Evolutionary conservation across 2,113 vertebrate genomes (phyloP).

Genomic region (Nyctereutes procyonoides): DNA sequence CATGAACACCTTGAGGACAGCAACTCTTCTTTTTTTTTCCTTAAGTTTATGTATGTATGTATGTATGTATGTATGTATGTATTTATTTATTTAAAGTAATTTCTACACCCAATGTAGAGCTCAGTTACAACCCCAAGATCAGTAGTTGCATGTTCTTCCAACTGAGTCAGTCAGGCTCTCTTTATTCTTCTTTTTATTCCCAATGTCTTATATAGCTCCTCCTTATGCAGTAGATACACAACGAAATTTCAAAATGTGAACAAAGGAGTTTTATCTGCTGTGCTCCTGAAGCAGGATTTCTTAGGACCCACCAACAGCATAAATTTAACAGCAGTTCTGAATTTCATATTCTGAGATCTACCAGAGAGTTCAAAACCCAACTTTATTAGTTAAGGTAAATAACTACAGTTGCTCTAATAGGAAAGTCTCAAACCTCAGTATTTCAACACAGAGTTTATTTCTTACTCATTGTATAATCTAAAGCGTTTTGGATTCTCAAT

Average conservation of each 20-base stretch:
- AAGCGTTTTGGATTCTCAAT: neutral
- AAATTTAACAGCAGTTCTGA: neutral
- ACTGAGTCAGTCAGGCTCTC: neutral
- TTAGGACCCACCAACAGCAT: neutral
- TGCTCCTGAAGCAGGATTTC: neutral
- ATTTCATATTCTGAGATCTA: neutral
- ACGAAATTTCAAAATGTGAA: slow-evolving; percentile 30
- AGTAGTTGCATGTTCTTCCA: neutral
- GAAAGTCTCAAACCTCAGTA: neutral
- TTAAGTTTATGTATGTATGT: neutral
- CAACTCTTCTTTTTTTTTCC: neutral
- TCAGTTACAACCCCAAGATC: neutral
- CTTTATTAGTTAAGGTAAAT: neutral
- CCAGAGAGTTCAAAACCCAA: slow-evolving; percentile 8
- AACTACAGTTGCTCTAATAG: neutral
- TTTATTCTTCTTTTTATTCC: slow-evolving; percentile 2
- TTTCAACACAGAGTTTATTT: neutral
- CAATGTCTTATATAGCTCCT: neutral
- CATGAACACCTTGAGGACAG: neutral
- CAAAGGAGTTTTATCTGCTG: neutral
- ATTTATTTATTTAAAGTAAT: neutral
- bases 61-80: neutral
- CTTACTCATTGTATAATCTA: slow-evolving; percentile 16
- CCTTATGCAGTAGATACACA: neutral
- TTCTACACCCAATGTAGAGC: neutral